A percentile compares a stretch with the other conserved stretches of the same genome.
phyloP scores from a whole-genome alignment of 2,888 invertebrate genomes.

The Busseola fusca region DNA sequence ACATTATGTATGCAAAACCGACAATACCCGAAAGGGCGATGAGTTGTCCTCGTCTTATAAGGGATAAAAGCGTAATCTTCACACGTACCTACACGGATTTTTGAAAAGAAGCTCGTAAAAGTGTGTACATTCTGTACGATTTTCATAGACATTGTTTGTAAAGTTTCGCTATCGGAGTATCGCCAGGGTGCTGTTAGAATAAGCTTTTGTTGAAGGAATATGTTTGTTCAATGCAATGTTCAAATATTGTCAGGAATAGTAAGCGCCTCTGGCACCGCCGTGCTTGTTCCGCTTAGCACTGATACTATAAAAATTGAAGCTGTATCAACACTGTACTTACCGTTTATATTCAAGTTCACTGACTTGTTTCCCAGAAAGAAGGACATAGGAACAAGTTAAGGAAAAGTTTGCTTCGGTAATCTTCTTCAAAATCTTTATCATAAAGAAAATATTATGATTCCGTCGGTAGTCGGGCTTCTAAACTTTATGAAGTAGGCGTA shows the following conservation, averaged over 20 bases:
- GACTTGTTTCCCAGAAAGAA: constrained; percentile 41
- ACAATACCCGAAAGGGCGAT: constrained; percentile 31
- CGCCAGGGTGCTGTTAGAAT: constrained; percentile 62
- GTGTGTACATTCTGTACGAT: constrained; percentile 37
- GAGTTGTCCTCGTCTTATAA: constrained; percentile 47
- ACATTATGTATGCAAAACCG: constrained; percentile 35
- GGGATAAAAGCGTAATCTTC: constrained; percentile 48
- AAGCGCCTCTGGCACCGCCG: constrained; percentile 65
- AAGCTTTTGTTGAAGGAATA: constrained; percentile 67
- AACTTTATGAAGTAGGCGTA: constrained; percentile 26
- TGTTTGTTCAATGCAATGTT: constrained; percentile 67
- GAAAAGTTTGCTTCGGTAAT: constrained; percentile 35
- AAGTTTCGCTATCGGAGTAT: constrained; percentile 58
- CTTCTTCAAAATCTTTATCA: constrained; percentile 41
- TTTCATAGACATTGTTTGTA: constrained; percentile 56
- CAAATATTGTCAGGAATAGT: constrained; percentile 73
- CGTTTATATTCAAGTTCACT: constrained; percentile 51
- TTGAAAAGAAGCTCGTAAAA: constrained; percentile 47
- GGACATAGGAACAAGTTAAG: constrained; percentile 42
- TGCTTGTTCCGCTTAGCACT: constrained; percentile 41
- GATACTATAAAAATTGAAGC: constrained; percentile 65
- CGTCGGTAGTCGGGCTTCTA: constrained; percentile 17
- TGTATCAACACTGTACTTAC: constrained; percentile 62
- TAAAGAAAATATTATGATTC: constrained; percentile 43
- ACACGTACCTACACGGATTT: constrained; percentile 40